Conservation (phyloP, 1,140 invertebrate genomes). For the Pseudobourletiella spinata region DNA sequence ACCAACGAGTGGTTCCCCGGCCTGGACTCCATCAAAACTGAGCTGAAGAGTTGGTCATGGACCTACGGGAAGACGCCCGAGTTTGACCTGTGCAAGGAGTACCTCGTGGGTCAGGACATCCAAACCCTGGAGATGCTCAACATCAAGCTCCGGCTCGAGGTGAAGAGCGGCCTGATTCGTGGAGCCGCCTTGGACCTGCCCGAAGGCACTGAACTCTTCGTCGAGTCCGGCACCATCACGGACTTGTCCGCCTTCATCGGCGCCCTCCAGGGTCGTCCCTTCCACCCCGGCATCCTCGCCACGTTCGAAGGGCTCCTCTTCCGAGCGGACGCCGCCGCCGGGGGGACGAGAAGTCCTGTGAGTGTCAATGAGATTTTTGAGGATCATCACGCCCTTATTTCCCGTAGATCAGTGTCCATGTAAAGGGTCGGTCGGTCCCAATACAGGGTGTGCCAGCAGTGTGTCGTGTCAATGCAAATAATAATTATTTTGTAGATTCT, state of each 20-base stretch:
- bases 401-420: too few relatives aligned
- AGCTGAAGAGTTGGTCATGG: slow-evolving; percentile 76
- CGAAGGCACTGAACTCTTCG: not conserved
- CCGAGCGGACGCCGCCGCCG: too few relatives aligned
- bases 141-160: slow-evolving; percentile 14
- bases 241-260: slow-evolving; percentile 28
- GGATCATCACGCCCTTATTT: too few relatives aligned
- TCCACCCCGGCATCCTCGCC: slow-evolving; percentile 17
- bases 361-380: slow-evolving; percentile 8
- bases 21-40: slow-evolving; percentile 52
- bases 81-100: slow-evolving; percentile 53
- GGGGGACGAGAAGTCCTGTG: slow-evolving; percentile 26
- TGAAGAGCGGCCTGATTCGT: slow-evolving; percentile 26
- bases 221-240: slow-evolving; percentile 21
- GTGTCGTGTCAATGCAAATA: too few relatives aligned
- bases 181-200: slow-evolving; percentile 17
- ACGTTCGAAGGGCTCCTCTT: slow-evolving; percentile 31
- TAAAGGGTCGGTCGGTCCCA: too few relatives aligned
- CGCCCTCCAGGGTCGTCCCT: slow-evolving; percentile 25
- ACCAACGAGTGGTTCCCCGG: slow-evolving; percentile 64
- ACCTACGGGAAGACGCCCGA: slow-evolving; percentile 76
- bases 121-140: not conserved
- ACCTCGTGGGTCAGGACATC: slow-evolving; percentile 17
- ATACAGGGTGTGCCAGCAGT: too few relatives aligned
- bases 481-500: too few relatives aligned